These are phyloP conservation scores for Lepus oiostolus DNA, from an alignment of 2,797 vertebrate species.

Conservation along the genomic window DNA sequence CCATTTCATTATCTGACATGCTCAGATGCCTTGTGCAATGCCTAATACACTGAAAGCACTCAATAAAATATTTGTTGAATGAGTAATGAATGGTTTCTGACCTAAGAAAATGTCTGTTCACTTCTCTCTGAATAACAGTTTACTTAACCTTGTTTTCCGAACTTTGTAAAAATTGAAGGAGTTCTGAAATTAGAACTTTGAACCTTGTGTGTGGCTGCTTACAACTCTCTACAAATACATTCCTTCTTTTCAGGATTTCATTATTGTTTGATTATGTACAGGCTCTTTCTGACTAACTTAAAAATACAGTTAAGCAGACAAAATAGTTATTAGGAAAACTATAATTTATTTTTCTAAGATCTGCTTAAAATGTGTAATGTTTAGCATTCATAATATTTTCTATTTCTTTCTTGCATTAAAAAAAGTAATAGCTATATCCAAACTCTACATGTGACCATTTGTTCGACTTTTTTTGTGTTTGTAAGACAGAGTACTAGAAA, in stretches of 20 bases:
- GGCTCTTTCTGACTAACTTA: neutral
- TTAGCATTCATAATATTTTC: neutral
- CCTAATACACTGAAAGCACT: neutral
- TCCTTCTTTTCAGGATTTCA: neutral
- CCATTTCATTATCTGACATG: fast-evolving
- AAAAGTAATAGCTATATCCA: neutral
- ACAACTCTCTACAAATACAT: neutral
- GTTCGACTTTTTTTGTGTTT: neutral
- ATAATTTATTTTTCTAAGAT: neutral
- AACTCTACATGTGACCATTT: neutral
- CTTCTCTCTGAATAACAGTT: neutral
- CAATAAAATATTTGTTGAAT: neutral
- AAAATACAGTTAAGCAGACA: neutral
- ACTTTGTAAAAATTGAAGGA: neutral
- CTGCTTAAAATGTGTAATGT: neutral
- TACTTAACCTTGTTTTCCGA: neutral
- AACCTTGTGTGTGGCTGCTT: neutral
- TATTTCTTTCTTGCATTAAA: slow-evolving; percentile 8
- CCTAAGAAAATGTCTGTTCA: too few relatives aligned
- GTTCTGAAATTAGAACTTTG: neutral
- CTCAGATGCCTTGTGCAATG: fast-evolving
- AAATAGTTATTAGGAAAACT: neutral
- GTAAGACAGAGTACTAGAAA: neutral
- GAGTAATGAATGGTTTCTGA: fast-evolving
- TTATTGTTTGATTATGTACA: neutral